These are phyloP conservation scores for Amblyornis subalaris DNA, from an alignment of 2,113 vertebrate genomes.

Conservation along the genomic window DNA sequence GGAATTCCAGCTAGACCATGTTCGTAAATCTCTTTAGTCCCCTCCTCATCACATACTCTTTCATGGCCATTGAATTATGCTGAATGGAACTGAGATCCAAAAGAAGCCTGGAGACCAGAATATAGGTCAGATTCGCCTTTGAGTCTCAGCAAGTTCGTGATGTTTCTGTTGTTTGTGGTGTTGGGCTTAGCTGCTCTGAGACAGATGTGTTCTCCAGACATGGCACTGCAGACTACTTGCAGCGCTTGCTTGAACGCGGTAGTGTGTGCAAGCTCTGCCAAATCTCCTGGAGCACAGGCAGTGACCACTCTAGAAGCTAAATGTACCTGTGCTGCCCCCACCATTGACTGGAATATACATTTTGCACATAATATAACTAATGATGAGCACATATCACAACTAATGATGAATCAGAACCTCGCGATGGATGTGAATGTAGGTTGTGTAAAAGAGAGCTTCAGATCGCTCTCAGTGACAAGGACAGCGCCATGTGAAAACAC, in stretches of 20 bases:
- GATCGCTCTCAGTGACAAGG: neutral
- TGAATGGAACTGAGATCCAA: neutral
- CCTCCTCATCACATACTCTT: neutral
- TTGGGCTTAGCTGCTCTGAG: neutral
- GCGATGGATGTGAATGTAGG: neutral
- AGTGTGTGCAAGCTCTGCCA: neutral
- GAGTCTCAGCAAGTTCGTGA: neutral
- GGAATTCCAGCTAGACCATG: neutral
- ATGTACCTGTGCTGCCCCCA: neutral
- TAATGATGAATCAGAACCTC: neutral
- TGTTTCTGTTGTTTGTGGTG: neutral
- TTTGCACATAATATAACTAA: neutral
- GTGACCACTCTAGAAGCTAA: neutral
- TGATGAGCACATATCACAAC: neutral
- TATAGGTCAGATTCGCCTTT: neutral
- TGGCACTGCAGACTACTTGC: neutral
- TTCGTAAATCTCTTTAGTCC: neutral
- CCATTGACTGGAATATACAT: neutral
- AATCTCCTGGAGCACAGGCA: neutral
- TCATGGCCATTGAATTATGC: neutral
- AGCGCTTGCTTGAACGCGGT: neutral
- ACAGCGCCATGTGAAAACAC: neutral
- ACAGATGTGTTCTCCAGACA: neutral
- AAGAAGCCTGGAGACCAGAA: neutral
- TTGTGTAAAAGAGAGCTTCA: neutral